phyloP scores from a whole-genome alignment of 2,888 invertebrate species.

The Gari tellinella region DNA sequence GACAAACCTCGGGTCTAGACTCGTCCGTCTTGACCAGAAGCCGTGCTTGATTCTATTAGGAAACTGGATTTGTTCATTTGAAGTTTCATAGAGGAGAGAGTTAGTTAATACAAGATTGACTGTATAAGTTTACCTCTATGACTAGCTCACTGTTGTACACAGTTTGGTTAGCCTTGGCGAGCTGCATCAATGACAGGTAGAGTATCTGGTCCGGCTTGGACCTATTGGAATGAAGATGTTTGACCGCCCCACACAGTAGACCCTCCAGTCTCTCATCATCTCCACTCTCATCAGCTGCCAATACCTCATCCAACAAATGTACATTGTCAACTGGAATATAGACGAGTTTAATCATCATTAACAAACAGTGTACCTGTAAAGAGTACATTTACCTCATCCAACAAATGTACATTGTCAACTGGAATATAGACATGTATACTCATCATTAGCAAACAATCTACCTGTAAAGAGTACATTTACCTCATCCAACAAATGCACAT shows the following conservation, averaged over 20 bases:
- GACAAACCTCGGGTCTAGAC: too few relatives aligned
- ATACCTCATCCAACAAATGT: slow-evolving; percentile 90
- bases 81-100: too few relatives aligned
- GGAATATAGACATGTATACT: slow-evolving; percentile 14
- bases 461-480: too few relatives aligned
- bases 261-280: slow-evolving; percentile 90
- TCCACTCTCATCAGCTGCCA: slow-evolving; percentile 91
- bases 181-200: slow-evolving; percentile 91
- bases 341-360: too few relatives aligned
- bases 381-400: slow-evolving; percentile 90
- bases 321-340: slow-evolving; percentile 89
- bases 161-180: slow-evolving; percentile 92
- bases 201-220: slow-evolving; percentile 93
- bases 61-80: too few relatives aligned
- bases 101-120: too few relatives aligned
- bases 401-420: slow-evolving; percentile 92
- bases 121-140: slow-evolving; percentile 83
- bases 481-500: slow-evolving; percentile 90
- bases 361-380: too few relatives aligned
- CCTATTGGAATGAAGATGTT: slow-evolving; percentile 90
- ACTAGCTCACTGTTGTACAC: slow-evolving; percentile 84
- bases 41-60: too few relatives aligned
- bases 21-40: too few relatives aligned
- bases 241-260: slow-evolving; percentile 95
- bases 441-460: too few relatives aligned